Base-by-base conservation (phyloP, 2,797 vertebrate species). In the Oreochromis grahami region DNA sequence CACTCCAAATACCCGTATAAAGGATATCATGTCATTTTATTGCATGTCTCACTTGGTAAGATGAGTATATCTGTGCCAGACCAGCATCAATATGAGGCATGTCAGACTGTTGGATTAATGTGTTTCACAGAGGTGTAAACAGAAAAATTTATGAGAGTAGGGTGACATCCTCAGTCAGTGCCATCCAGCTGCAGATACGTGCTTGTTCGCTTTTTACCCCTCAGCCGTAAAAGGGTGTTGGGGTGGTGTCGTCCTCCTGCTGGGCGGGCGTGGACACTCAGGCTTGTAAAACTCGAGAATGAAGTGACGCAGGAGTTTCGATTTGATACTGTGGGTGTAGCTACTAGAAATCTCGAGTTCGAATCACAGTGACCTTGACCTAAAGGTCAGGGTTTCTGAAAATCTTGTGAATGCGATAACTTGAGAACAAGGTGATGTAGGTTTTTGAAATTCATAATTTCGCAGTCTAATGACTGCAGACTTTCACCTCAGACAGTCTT, bases 341-440 rank as follows among this genome's bases (percentile, higher is more conserved):
- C 55, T 19, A 1, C 56, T 60, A 60, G 29, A 60, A 60, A 60
- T 60, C 56, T 34, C 6, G 2, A 60, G 32, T 60, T 60, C 0
- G 6, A 0, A 60, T 19, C 17, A 19, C 56, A n/a, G 32, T 0
- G 56, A 60, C 9, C 56, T 34, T 2, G 1, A 34, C 29, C 56
- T 60, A 60, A 60, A 60, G 56, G 56, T 34, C 29, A 60, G 56
- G 9, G 17, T 60, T 36, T 60, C 58, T 36, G 58, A 60, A 36
- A 60, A 36, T 36, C 32, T 36, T n/a, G 56, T 60, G 56, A 60
- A n/a, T 34, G 17, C 4, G 2, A n/a, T 60, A 60, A 36, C 56
- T 60, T 34, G 56, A 60, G 6, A n/a, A 60, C 56, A 60, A 60
- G 32, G 56, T 3, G 1, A 32, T 17, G 55, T 58, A 58, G 26